Evolutionary conservation across 2,113 vertebrate species (phyloP).

Genomic region (Mormyrus iriodes): DNA sequence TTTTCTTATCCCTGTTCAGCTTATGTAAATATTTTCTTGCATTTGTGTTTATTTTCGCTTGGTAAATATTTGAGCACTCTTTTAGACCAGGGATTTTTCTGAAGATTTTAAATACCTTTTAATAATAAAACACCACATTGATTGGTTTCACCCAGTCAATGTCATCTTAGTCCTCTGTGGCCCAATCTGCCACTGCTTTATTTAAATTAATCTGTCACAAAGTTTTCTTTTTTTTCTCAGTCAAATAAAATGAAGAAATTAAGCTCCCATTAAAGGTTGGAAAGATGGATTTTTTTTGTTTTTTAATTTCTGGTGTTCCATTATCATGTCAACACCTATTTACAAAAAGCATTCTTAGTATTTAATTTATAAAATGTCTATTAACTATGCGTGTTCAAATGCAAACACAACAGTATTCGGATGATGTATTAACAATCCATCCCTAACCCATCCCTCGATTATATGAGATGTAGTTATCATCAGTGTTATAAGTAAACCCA

Average conservation of each 20-base stretch:
- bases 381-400: not conserved
- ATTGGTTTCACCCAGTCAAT: not conserved
- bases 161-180: not conserved
- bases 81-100: not conserved
- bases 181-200: not conserved
- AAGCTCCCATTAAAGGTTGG: not conserved
- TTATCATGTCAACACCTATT: constrained; percentile 1
- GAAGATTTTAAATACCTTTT: constrained; percentile 6
- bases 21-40: constrained; percentile 3
- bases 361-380: not conserved
- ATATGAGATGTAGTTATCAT: not conserved
- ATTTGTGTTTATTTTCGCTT: not conserved
- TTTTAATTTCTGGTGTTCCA: not conserved
- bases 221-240: not conserved
- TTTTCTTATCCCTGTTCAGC: not conserved
- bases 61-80: not conserved
- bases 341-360: not conserved
- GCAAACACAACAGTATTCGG: not conserved
- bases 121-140: not conserved
- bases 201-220: not conserved
- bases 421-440: not conserved
- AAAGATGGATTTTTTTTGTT: not conserved
- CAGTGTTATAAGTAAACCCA: not conserved
- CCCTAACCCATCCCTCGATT: not conserved
- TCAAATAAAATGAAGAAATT: not conserved